Percentiles rank a stretch among this genome's conserved stretches.
These are phyloP conservation scores for Dysdera silvatica DNA, from an alignment of 1,140 invertebrate genomes.

Conservation along the genomic window DNA sequence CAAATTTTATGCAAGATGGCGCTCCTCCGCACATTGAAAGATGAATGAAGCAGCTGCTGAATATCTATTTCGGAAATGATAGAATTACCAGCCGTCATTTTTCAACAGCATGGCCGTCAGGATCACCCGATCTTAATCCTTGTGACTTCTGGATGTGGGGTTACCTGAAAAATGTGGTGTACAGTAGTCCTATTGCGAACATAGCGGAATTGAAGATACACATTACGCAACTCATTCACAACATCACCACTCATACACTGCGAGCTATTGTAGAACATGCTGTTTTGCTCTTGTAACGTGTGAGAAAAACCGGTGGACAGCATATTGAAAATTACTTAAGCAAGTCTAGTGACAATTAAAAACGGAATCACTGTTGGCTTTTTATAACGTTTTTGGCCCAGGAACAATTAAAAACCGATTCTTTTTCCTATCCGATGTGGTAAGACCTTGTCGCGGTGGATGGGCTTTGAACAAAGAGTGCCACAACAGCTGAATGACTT, in stretches of 20 bases:
- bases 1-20: slow-evolving; percentile 2
- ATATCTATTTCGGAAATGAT: neutral
- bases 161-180: neutral
- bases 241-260: no score
- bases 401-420: no score
- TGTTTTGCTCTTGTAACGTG: neutral
- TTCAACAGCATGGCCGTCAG: neutral
- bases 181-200: neutral
- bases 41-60: neutral
- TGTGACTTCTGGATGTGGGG: neutral
- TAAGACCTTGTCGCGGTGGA: no score
- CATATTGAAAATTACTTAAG: neutral
- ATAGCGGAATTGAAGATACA: neutral
- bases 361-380: no score
- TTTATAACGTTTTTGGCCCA: no score
- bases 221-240: neutral
- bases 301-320: neutral
- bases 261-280: neutral
- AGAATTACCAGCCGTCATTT: neutral
- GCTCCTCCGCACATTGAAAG: slow-evolving; percentile 1
- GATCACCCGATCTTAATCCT: no score
- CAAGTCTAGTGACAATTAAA: no score
- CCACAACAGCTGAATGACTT: no score
- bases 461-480: no score
- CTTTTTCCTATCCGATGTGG: no score